Conservation (phyloP, 2,888 invertebrate species). For the Agrilus biguttatus region DNA sequence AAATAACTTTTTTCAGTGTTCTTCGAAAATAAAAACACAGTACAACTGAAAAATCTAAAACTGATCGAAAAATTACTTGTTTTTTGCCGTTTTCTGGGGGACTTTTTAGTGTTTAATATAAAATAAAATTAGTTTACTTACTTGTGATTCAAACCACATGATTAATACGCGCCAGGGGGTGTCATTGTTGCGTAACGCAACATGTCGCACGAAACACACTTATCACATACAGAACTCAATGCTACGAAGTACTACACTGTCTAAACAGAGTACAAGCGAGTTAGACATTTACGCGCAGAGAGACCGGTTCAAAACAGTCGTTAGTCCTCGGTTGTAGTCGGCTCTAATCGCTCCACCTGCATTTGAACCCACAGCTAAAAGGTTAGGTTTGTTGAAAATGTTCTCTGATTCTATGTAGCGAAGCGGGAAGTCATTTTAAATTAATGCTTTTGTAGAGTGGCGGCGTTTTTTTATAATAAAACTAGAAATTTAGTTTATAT, state of each 20-base stretch:
- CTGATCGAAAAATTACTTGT: no score
- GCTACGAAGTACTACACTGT: conserved; percentile 22
- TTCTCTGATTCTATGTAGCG: conserved; percentile 4
- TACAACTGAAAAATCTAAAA: no score
- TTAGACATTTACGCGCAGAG: conserved; percentile 20
- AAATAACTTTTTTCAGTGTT: no score
- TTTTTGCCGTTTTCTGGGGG: no score
- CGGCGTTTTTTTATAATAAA: not conserved
- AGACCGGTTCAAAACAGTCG: conserved; percentile 29
- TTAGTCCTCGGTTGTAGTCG: conserved; percentile 27
- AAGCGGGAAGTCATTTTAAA: not conserved
- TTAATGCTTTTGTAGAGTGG: not conserved
- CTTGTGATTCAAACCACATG: conserved; percentile 35
- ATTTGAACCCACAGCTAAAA: conserved; percentile 29
- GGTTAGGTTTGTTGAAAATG: conserved; percentile 24
- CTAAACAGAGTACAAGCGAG: conserved; percentile 21
- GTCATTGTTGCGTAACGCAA: conserved; percentile 31
- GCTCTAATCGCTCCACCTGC: conserved; percentile 37
- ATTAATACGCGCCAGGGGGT: conserved; percentile 26
- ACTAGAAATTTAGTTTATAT: no score
- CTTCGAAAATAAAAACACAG: no score
- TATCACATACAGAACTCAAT: conserved; percentile 22
- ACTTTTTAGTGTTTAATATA: no score
- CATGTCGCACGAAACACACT: conserved; percentile 24
- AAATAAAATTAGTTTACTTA: conserved; percentile 14